A percentile compares a stretch with the other conserved stretches of the same genome.
phyloP scores from a whole-genome alignment of 2,888 invertebrate genomes.

The Meteorus cinctellus region DNA sequence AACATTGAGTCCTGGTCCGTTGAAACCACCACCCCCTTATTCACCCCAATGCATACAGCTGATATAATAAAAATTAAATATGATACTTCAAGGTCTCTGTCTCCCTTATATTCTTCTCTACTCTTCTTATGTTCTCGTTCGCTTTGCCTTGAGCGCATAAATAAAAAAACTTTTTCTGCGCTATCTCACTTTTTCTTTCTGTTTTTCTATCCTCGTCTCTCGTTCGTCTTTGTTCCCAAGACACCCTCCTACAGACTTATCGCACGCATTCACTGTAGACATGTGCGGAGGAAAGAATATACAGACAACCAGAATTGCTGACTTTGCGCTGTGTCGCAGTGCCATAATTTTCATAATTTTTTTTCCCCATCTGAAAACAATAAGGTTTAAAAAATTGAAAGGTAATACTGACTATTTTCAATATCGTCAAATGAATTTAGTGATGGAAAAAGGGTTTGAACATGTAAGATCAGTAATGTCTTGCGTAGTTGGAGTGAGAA shows the following conservation, averaged over 20 bases:
- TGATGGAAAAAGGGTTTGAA: constrained; percentile 31
- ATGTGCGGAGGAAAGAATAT: constrained; percentile 4
- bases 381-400: neutral
- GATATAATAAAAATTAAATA: constrained; percentile 73
- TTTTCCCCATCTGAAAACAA: neutral
- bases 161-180: constrained; percentile 42
- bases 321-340: constrained; percentile 36
- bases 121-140: constrained; percentile 20
- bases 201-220: constrained; percentile 17
- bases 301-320: constrained; percentile 43
- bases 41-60: constrained; percentile 55
- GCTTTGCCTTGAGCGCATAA: constrained; percentile 38
- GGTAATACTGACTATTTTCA: neutral
- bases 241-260: constrained; percentile 47
- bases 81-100: constrained; percentile 62
- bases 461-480: constrained; percentile 26
- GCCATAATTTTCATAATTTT: constrained; percentile 26
- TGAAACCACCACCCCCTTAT: constrained; percentile 48
- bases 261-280: constrained; percentile 36
- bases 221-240: neutral
- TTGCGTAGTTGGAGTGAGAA: constrained; percentile 42
- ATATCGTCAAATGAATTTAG: constrained; percentile 7
- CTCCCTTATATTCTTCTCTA: neutral
- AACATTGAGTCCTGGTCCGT: constrained; percentile 46
- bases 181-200: constrained; percentile 25